phyloP scores from a whole-genome alignment of 2,888 invertebrate species.

The Netelia virgata region DNA sequence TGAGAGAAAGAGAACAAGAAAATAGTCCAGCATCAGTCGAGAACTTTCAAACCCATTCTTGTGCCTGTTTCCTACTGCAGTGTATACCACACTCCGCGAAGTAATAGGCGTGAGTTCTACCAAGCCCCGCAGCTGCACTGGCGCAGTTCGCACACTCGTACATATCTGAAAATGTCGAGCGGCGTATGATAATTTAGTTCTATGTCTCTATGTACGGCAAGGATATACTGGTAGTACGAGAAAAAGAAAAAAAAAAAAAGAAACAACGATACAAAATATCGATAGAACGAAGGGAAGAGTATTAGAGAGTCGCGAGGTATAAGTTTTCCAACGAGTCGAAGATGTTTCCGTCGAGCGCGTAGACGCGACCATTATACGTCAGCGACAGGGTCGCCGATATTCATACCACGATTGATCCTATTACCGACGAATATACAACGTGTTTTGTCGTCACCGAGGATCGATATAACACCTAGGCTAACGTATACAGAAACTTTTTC shows the following conservation, averaged over 20 bases:
- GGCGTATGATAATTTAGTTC: constrained; percentile 65
- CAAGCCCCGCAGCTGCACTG: constrained; percentile 57
- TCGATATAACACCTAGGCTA: constrained; percentile 33
- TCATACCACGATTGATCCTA: constrained; percentile 59
- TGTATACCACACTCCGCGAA: constrained; percentile 3
- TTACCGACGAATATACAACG: constrained; percentile 24
- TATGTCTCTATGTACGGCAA: constrained; percentile 40
- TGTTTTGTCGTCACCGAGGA: constrained; percentile 42
- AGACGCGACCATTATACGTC: constrained; percentile 43
- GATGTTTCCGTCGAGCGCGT: constrained; percentile 18
- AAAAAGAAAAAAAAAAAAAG: background rate
- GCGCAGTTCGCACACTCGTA: constrained; percentile 11
- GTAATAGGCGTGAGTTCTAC: constrained; percentile 57
- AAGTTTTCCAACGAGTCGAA: constrained; percentile 38
- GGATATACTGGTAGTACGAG: constrained; percentile 24
- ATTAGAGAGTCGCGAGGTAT: background rate
- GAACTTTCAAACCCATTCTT: constrained; percentile 58
- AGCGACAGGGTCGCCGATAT: constrained; percentile 55
- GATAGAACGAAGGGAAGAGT: background rate
- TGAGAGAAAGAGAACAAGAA: constrained; percentile 3
- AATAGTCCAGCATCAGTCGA: constrained; percentile 10
- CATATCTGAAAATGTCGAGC: constrained; percentile 53
- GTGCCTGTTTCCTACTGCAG: constrained; percentile 48
- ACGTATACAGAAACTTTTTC: background rate
- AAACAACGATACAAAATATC: no score